Base-by-base conservation (phyloP, 2,113 vertebrate species). In the Limanda limanda region DNA sequence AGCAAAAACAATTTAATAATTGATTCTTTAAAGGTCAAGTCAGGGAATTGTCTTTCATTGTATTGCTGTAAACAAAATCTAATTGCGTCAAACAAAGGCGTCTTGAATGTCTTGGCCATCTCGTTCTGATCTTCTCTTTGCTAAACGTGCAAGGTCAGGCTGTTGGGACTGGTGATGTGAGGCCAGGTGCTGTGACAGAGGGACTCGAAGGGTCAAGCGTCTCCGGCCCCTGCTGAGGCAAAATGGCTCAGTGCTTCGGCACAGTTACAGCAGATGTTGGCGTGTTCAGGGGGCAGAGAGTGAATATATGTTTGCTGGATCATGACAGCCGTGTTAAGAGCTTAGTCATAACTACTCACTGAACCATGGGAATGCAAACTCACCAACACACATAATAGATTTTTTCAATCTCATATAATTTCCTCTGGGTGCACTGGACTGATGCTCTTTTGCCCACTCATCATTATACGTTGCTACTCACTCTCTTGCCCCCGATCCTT, bases 401-500 rank as follows among this genome's bases (percentile, higher is more conserved):
- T 57, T 25, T 25, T 13, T 25, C 14, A 4, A 13, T 11, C 2
- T 5, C 15, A 20, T 20, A 37, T 13, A 31, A 59, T 59, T 27
- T 25, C 56, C 25, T 27, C 5, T 27, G 24, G 24, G 24, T 58
- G 14, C 25, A 40, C 17, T n/a, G 59, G 18, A 40, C 31, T 40
- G 31, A 61, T 13, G 25, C 27, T 18, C 25, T 31, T 59, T 11
- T 4, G 31, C 9, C 57, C 0, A 31, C 15, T 31, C 31, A 40
- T 37, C 27, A 10, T 35, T 1, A 40, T 14, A 5, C 1, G 66
- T 3, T 31, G 2, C 3, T 60, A 94, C 97, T 98, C 81, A 99
- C 98, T 99, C 93, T 99, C 97, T 81, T 98, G 97, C 74, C 97
- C 96, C 58, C 98, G 95, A 89, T 98, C 97, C 92, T 99, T 99